Evolutionary conservation across 2,113 vertebrate genomes (phyloP).

Genomic region (Oncorhynchus masou): DNA sequence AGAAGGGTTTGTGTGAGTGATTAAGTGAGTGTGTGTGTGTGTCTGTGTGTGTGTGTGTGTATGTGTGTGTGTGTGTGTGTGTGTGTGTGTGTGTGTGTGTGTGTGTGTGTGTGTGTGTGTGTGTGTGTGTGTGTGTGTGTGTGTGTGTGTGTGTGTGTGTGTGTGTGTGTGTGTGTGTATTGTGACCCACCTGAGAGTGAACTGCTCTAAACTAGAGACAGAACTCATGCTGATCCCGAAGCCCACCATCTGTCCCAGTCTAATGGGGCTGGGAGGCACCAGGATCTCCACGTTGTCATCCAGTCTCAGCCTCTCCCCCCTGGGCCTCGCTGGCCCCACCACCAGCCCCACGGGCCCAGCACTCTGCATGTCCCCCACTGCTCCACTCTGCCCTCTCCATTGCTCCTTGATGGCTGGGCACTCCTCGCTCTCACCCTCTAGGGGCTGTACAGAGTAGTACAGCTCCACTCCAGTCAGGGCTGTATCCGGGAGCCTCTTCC

Average conservation of each 20-base stretch:
- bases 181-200: constrained; percentile 82
- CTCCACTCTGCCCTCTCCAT: constrained; percentile 70
- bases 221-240: constrained; percentile 83
- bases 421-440: constrained; percentile 70
- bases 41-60: neutral
- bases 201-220: constrained; percentile 78
- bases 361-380: constrained; percentile 71
- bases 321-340: constrained; percentile 70
- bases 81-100: constrained; percentile 8
- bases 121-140: no score
- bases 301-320: constrained; percentile 76
- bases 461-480: constrained; percentile 79
- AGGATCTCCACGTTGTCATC: constrained; percentile 84
- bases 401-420: constrained; percentile 79
- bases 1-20: neutral
- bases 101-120: neutral
- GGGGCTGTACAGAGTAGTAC: constrained; percentile 81
- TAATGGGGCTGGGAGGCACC: constrained; percentile 82
- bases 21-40: neutral
- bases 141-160: constrained; percentile 9
- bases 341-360: constrained; percentile 84
- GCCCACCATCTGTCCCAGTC: constrained; percentile 83
- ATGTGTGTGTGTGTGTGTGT: neutral
- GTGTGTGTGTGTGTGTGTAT: neutral
- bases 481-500: constrained; percentile 68